Percentiles rank a stretch among this genome's conserved stretches.
Evolutionary conservation across 2,888 invertebrate species (phyloP).

Genomic region (Dysmachus trigonus): DNA sequence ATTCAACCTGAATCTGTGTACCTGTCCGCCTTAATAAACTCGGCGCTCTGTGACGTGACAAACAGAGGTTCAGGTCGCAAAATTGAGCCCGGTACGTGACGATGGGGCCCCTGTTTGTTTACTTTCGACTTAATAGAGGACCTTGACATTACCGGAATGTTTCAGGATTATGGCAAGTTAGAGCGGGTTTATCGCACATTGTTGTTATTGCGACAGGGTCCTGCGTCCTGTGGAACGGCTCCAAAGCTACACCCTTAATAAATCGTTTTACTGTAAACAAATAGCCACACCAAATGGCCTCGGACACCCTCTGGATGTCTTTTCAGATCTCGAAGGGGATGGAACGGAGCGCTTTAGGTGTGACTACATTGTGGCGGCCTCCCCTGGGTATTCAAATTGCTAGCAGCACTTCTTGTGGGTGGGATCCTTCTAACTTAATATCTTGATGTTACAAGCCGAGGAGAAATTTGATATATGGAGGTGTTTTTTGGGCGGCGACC

Average conservation of each 20-base stretch:
- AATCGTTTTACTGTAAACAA: conserved; percentile 31
- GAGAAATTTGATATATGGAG: conserved; percentile 34
- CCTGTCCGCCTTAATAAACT: conserved; percentile 12
- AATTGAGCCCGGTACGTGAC: conserved; percentile 24
- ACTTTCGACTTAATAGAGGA: conserved; percentile 11
- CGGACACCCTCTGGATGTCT: conserved; percentile 32
- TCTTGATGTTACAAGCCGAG: conserved; percentile 12
- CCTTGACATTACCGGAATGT: conserved; percentile 9
- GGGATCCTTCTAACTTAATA: conserved; percentile 22
- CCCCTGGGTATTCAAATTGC: conserved; percentile 34
- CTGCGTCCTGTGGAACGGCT: neutral
- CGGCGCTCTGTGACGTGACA: neutral
- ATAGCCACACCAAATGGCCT: conserved; percentile 31
- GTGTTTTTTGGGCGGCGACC: conserved; percentile 15
- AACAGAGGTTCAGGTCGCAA: neutral
- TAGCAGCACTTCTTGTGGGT: neutral
- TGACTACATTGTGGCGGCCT: conserved; percentile 5
- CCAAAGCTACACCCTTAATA: conserved; percentile 23
- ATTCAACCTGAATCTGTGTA: neutral
- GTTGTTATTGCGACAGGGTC: neutral
- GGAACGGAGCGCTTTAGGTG: conserved; percentile 11
- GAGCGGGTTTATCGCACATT: neutral
- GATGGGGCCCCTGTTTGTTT: neutral
- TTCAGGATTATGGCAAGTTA: conserved; percentile 17
- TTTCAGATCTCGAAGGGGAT: neutral